These are phyloP conservation scores for Ruditapes philippinarum DNA, from an alignment of 1,140 invertebrate species.

Conservation along the genomic window DNA sequence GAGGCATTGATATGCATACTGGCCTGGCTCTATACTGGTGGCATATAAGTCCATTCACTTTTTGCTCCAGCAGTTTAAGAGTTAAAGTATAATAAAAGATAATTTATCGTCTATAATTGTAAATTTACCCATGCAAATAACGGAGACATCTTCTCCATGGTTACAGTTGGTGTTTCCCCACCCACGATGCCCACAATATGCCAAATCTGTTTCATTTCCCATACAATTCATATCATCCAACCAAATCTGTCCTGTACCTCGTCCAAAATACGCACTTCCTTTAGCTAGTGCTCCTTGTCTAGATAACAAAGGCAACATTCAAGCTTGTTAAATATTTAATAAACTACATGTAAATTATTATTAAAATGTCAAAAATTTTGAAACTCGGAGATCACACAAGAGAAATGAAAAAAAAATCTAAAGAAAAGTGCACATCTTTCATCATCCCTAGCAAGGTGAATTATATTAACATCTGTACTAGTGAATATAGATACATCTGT, in stretches of 20 bases:
- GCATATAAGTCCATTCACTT: too few species aligned
- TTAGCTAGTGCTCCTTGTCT: slow-evolving; percentile 55
- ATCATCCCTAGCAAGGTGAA: too few species aligned
- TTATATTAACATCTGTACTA: too few species aligned
- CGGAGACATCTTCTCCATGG: slow-evolving; percentile 58
- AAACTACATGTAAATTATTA: neutral
- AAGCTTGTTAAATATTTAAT: neutral
- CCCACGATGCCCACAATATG: slow-evolving; percentile 34
- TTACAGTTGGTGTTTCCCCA: slow-evolving; percentile 64
- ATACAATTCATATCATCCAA: slow-evolving; percentile 90
- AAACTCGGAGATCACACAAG: neutral
- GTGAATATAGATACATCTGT: too few species aligned
- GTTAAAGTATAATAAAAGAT: too few species aligned
- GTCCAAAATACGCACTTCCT: slow-evolving; percentile 84
- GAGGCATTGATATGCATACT: too few species aligned
- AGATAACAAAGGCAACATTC: neutral
- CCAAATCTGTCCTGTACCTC: slow-evolving; percentile 91
- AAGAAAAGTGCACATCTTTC: too few species aligned
- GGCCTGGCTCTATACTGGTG: too few species aligned
- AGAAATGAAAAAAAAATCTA: too few species aligned
- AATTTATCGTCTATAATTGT: too few species aligned
- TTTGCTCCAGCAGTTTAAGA: too few species aligned
- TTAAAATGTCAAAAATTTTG: neutral
- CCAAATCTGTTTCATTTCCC: slow-evolving; percentile 89
- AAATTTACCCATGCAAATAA: slow-evolving; percentile 32